phyloP scores from a whole-genome alignment of 2,113 vertebrate species.

The Emydocephalus ijimae region DNA sequence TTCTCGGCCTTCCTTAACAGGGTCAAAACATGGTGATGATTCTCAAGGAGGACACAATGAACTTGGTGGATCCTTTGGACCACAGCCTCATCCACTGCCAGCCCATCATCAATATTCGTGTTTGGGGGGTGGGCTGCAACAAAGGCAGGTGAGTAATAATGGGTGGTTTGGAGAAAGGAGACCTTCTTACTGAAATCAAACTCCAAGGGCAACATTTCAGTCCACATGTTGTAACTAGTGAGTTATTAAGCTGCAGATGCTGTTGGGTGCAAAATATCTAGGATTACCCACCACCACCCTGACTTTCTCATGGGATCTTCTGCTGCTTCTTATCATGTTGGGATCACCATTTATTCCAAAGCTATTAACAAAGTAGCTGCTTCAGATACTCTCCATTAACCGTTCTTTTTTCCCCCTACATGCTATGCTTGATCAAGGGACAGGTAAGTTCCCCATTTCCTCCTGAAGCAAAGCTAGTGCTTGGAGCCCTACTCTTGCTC shows the following conservation, averaged over 20 bases:
- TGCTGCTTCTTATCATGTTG: not conserved
- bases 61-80: conserved; percentile 87
- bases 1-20: conserved; percentile 55
- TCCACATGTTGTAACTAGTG: not conserved
- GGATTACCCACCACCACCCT: not conserved
- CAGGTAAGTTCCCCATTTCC: conserved; percentile 59
- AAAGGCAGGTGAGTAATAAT: conserved; percentile 83
- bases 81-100: conserved; percentile 87
- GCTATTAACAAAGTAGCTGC: fast-evolving
- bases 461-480: not conserved
- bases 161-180: conserved; percentile 48
- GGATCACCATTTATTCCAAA: not conserved
- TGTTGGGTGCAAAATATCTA: not conserved
- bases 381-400: conserved; percentile 21
- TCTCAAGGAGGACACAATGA: conserved; percentile 92
- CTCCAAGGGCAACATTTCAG: not conserved
- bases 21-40: conserved; percentile 94
- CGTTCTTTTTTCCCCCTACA: conserved; percentile 46
- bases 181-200: not conserved
- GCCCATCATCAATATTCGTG: conserved; percentile 92
- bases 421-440: conserved; percentile 68
- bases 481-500: not conserved
- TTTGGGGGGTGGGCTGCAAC: conserved; percentile 97
- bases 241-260: not conserved
- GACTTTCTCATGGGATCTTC: not conserved